Evolutionary conservation across 2,113 vertebrate genomes (phyloP).

Genomic region (Hipposideros armiger): DNA sequence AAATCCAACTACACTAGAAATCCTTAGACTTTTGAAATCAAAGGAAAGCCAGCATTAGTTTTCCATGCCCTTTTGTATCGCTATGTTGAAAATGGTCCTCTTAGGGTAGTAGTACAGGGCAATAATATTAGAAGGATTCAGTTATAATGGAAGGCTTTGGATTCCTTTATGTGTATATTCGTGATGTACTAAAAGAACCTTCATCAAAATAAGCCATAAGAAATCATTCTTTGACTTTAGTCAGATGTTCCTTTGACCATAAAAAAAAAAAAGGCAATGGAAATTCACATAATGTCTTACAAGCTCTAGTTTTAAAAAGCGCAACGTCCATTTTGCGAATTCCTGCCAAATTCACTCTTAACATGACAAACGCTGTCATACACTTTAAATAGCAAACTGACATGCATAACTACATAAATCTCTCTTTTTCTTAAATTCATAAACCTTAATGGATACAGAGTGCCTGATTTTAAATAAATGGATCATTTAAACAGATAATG

Average conservation of each 20-base stretch:
- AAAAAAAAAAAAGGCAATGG: constrained; percentile 49
- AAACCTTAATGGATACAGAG: constrained; percentile 78
- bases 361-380: constrained; percentile 71
- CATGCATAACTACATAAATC: constrained; percentile 84
- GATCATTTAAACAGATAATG: constrained; percentile 80
- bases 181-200: background rate
- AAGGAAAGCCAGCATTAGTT: constrained; percentile 48
- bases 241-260: constrained; percentile 25
- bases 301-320: constrained; percentile 76
- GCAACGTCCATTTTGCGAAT: constrained; percentile 81
- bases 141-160: constrained; percentile 51
- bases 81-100: background rate
- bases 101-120: background rate
- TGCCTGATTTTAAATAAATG: constrained; percentile 81
- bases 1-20: constrained; percentile 40
- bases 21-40: constrained; percentile 45
- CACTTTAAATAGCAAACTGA: constrained; percentile 80
- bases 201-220: constrained; percentile 45
- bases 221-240: constrained; percentile 42
- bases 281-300: constrained; percentile 60
- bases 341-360: constrained; percentile 67
- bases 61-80: background rate
- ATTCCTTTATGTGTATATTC: constrained; percentile 29
- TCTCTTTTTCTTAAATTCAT: constrained; percentile 80
- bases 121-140: background rate